Percentiles rank a stretch among this genome's conserved stretches.
phyloP scores from a whole-genome alignment of 2,888 invertebrate species.

The Drosophila sordidula region DNA sequence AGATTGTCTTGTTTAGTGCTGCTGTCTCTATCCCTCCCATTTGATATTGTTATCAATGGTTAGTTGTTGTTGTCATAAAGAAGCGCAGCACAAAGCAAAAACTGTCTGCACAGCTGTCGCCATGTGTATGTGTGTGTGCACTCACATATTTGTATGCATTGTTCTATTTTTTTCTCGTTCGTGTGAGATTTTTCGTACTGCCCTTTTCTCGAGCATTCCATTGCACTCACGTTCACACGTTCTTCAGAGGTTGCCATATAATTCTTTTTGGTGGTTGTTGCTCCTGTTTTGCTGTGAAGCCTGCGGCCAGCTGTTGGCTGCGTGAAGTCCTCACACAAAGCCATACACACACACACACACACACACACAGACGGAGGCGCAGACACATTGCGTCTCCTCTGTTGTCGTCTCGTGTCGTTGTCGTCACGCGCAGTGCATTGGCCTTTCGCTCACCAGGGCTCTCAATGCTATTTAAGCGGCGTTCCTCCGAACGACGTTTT shows the following conservation, averaged over 20 bases:
- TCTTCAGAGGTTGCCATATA: slow-evolving; percentile 45
- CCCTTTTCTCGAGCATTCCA: slow-evolving; percentile 59
- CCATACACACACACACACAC: slow-evolving; percentile 10
- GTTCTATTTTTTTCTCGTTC: slow-evolving; percentile 12
- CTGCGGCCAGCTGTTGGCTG: slow-evolving; percentile 71
- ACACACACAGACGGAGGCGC: not conserved
- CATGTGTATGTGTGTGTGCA: slow-evolving; percentile 17
- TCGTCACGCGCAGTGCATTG: slow-evolving; percentile 69
- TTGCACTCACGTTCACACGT: slow-evolving; percentile 68
- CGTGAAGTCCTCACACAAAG: slow-evolving; percentile 38
- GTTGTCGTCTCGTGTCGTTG: slow-evolving; percentile 46
- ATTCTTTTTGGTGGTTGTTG: slow-evolving; percentile 66
- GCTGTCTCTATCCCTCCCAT: slow-evolving; percentile 3
- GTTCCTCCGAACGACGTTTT: slow-evolving; percentile 50
- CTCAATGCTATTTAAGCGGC: slow-evolving; percentile 77
- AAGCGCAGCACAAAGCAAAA: slow-evolving; percentile 66
- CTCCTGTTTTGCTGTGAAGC: slow-evolving; percentile 53
- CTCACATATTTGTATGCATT: slow-evolving; percentile 20
- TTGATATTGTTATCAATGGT: slow-evolving; percentile 71
- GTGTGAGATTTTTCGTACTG: slow-evolving; percentile 53
- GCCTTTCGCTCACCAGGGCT: slow-evolving; percentile 67
- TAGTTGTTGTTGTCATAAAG: slow-evolving; percentile 33
- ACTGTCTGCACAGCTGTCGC: slow-evolving; percentile 69
- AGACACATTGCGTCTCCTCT: slow-evolving; percentile 25
- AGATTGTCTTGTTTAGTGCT: slow-evolving; percentile 25